Base-by-base conservation (phyloP, 30 jellyfish, hydroid and myxozoan species). In the Clytia hemisphaerica region DNA sequence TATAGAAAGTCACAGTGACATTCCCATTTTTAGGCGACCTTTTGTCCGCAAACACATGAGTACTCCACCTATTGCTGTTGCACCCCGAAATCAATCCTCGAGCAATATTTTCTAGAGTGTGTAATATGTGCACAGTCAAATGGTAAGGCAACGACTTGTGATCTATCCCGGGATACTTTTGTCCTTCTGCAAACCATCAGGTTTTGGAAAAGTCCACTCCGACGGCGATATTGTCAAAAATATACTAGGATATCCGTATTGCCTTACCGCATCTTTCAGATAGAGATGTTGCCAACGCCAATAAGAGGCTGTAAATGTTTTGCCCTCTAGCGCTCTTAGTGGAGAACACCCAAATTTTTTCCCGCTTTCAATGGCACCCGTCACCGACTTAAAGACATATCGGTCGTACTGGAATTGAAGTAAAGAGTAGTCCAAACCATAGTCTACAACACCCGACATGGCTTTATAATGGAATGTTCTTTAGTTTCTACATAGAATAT, bases 1-100 rank as follows among this genome's bases (percentile, higher is more conserved):
- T 26, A 26, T 73, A 35, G 49, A 55, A 73, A 1, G 37, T 55
- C 1, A 59, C 42, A 5, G 3, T 4, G 1, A 73, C 69, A 45
- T 37, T 73, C 1, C 30, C 31, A 31, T 26, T 16, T n/a, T n/a
- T 40, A 21, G 1, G n/a, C 18, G 1, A 14, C 22, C 36, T 9
- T 27, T 71, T 49, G 36, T 71, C 53, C 3, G 4, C 6, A 22
- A 73, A 73, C 19, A 73, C 12, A 37, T 73, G 85, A 22, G 12
- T 0, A 0, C 15, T 5, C 83, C 83, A 72, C 9, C 31, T 35
- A 9, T 47, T 3, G 28, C 30, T 32, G 44, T 40, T 40, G 3
- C 51, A 2, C 10, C 85, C 85, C 57, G 68, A 73, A 9, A 73
- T 14, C 31, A 34, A 73, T 33, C 78, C 85, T 4, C 85, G 69